These are phyloP conservation scores for Thaleichthys pacificus DNA, from an alignment of 2,797 vertebrate species.

Conservation along the genomic window DNA sequence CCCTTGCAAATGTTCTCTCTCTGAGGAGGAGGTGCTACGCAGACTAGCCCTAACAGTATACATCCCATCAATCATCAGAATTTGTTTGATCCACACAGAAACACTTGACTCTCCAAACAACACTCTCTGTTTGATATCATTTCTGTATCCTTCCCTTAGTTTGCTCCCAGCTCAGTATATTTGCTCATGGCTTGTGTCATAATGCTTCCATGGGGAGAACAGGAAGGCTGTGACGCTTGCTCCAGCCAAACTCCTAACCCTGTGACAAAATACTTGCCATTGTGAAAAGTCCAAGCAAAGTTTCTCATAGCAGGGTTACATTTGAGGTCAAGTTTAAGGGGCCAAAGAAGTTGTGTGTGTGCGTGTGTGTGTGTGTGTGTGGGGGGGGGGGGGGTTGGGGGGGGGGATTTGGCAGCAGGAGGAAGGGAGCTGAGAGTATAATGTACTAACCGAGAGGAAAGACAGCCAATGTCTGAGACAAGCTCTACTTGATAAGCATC, in stretches of 20 bases:
- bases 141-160: slow-evolving; percentile 63
- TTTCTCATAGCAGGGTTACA: slow-evolving; percentile 17
- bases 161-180: slow-evolving; percentile 49
- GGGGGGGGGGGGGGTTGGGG: slow-evolving; percentile 42
- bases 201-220: slow-evolving; percentile 39
- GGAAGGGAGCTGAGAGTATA: too few species aligned
- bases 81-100: slow-evolving; percentile 38
- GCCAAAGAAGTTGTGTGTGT: too few species aligned
- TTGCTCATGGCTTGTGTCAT: slow-evolving; percentile 46
- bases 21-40: not conserved
- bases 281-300: slow-evolving; percentile 27
- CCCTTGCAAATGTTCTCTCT: not conserved
- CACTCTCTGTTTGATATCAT: slow-evolving; percentile 7
- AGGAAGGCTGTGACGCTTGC: slow-evolving; percentile 33
- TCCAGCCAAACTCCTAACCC: slow-evolving; percentile 28
- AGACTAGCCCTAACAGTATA: slow-evolving; percentile 16
- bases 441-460: too few species aligned
- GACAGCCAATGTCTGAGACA: too few species aligned
- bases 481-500: too few species aligned
- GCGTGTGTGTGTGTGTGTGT: too few species aligned
- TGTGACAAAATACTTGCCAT: slow-evolving; percentile 38
- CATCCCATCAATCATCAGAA: slow-evolving; percentile 37
- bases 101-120: not conserved
- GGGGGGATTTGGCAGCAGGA: not conserved
- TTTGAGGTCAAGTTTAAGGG: too few species aligned